phyloP scores from a whole-genome alignment of 2,113 vertebrate species.

The Condylura cristata region DNA sequence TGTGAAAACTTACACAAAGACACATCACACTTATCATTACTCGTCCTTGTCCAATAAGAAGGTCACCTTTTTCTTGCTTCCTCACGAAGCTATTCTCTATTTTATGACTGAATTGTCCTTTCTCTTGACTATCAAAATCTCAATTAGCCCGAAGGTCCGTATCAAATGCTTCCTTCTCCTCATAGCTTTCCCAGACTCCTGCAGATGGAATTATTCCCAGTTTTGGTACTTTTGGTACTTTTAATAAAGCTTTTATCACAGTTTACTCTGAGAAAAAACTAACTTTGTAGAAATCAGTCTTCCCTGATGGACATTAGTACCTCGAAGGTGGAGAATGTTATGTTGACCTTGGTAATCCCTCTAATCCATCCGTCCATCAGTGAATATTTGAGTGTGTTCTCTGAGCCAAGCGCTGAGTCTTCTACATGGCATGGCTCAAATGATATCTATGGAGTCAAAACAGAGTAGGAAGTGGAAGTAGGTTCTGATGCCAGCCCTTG shows the following conservation, averaged over 20 bases:
- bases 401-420: slow-evolving; percentile 23
- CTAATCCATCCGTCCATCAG: slow-evolving; percentile 47
- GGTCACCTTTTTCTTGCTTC: background rate
- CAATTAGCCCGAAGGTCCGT: background rate
- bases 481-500: slow-evolving; percentile 9
- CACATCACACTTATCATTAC: background rate
- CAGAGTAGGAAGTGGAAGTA: slow-evolving; percentile 22
- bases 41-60: slow-evolving; percentile 15
- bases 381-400: slow-evolving; percentile 57
- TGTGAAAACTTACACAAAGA: background rate
- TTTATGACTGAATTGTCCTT: slow-evolving; percentile 34
- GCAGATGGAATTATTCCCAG: background rate
- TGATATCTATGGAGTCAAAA: slow-evolving; percentile 51
- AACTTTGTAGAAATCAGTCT: background rate
- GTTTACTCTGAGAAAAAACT: background rate
- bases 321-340: slow-evolving; percentile 56
- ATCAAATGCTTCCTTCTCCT: background rate
- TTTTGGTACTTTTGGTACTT: background rate
- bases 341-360: slow-evolving; percentile 44
- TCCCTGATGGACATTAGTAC: background rate
- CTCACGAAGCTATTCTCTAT: background rate
- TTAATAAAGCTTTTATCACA: background rate
- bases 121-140: background rate
- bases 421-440: slow-evolving; percentile 20
- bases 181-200: slow-evolving; percentile 12